phyloP scores from a whole-genome alignment of 2,113 vertebrate species.

The Nycticebus coucang region DNA sequence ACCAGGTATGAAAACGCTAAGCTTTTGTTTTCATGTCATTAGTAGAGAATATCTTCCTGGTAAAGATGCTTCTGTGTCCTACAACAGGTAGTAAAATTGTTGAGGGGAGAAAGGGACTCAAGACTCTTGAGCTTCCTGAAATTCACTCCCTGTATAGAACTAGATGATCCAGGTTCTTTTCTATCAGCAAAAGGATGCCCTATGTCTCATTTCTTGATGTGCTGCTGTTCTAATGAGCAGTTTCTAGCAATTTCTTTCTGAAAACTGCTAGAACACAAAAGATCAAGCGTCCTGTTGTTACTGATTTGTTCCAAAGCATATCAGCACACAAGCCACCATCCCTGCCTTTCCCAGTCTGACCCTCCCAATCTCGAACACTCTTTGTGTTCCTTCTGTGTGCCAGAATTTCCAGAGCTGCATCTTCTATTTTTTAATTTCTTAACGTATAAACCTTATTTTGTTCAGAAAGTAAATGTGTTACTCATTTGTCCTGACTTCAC shows the following conservation, averaged over 20 bases:
- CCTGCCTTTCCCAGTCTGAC: too few relatives aligned
- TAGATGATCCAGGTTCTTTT: not conserved
- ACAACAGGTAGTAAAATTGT: not conserved
- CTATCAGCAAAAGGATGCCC: not conserved
- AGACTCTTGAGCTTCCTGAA: not conserved
- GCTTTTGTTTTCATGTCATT: not conserved
- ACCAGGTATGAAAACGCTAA: not conserved
- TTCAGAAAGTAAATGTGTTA: not conserved
- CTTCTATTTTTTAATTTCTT: not conserved
- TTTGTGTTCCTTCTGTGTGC: not conserved
- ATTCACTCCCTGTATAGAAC: not conserved
- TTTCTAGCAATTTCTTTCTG: not conserved
- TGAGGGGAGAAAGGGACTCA: too few relatives aligned
- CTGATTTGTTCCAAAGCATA: not conserved
- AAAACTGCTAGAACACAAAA: not conserved
- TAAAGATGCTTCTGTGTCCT: not conserved
- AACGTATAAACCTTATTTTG: not conserved
- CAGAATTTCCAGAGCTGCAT: not conserved
- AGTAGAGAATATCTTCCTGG: not conserved
- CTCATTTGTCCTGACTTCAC: not conserved
- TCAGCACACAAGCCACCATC: not conserved
- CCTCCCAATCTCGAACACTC: not conserved
- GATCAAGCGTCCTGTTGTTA: not conserved
- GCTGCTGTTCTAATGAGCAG: not conserved
- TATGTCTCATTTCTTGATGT: not conserved